Evolutionary conservation across 2,113 vertebrate species (phyloP).

Genomic region (Mellivora capensis): DNA sequence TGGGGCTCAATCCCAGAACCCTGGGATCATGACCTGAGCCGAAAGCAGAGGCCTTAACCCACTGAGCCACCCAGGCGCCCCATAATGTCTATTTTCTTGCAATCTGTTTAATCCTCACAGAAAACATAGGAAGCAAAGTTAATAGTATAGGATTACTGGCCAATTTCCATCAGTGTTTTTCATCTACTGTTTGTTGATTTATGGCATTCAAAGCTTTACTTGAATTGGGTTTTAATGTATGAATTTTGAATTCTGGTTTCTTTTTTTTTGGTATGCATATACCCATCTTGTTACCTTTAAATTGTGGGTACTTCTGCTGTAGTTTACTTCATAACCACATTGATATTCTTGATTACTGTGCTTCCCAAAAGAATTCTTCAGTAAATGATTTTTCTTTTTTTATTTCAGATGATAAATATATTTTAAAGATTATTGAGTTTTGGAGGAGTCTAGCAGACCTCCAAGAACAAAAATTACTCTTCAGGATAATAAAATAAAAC

Average conservation of each 20-base stretch:
- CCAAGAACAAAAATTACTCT: background rate
- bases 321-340: background rate
- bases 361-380: background rate
- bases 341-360: background rate
- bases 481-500: background rate
- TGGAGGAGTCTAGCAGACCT: background rate
- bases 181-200: background rate
- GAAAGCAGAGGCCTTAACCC: no score
- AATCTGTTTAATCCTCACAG: background rate
- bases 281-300: background rate
- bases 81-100: background rate
- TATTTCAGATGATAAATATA: conserved; percentile 19
- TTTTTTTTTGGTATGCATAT: background rate
- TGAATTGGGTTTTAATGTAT: background rate
- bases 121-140: background rate
- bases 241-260: background rate
- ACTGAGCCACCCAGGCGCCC: no score
- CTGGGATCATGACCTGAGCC: no score
- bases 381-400: background rate
- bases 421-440: background rate
- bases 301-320: background rate
- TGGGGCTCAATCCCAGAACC: no score
- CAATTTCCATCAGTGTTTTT: background rate
- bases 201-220: background rate
- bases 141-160: background rate